These are phyloP conservation scores for Callithrix jacchus DNA, from an alignment of 2,113 vertebrate species.

Conservation along the genomic window DNA sequence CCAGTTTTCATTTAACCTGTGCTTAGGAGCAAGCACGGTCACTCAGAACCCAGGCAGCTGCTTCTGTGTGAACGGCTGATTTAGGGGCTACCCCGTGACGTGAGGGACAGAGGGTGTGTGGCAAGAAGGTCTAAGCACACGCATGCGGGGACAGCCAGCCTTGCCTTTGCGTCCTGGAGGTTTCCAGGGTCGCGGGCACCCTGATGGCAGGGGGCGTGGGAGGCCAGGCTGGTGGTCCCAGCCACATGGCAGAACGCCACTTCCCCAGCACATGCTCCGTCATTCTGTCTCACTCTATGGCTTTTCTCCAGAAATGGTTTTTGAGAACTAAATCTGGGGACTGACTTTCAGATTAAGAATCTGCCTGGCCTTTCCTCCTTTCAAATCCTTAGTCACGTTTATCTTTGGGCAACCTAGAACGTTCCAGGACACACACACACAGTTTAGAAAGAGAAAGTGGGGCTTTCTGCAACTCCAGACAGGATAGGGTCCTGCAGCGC, in stretches of 20 bases:
- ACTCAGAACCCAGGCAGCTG: accelerated
- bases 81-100: no score
- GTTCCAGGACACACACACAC: neutral
- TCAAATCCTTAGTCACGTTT: neutral
- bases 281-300: neutral
- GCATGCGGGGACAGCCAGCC: neutral
- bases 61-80: neutral
- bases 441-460: neutral
- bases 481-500: neutral
- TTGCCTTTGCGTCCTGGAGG: neutral
- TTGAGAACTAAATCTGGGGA: neutral
- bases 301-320: neutral
- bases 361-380: neutral
- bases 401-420: neutral
- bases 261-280: accelerated
- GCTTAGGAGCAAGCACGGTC: accelerated
- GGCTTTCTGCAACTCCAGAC: neutral
- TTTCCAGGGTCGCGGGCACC: accelerated
- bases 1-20: accelerated
- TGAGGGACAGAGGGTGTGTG: accelerated
- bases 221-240: neutral
- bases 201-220: accelerated
- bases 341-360: neutral
- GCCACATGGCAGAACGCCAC: accelerated
- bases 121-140: neutral